A percentile compares a stretch with the other conserved stretches of the same genome.
Conservation (phyloP, 2,113 vertebrate genomes). For the Madoqua kirkii region DNA sequence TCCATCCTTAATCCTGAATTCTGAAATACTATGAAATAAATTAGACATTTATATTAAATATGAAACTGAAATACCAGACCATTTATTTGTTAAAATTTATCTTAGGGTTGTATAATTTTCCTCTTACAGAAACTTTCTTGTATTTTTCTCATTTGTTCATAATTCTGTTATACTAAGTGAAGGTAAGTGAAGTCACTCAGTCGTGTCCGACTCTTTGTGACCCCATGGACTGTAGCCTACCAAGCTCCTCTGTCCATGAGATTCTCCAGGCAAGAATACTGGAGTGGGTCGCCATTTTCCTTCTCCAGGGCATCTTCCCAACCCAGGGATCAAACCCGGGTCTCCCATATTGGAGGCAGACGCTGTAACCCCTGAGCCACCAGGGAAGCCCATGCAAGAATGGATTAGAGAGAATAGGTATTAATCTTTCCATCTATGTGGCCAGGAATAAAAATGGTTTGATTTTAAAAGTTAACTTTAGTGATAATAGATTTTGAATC, state of each 20-base stretch:
- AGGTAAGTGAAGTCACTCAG: too few relatives aligned
- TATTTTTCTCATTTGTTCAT: background rate
- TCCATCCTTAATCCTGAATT: background rate
- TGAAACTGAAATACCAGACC: background rate
- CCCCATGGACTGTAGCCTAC: too few relatives aligned
- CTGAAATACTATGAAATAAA: slow-evolving; percentile 10
- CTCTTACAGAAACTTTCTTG: background rate
- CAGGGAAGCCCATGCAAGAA: background rate
- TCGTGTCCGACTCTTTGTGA: too few relatives aligned
- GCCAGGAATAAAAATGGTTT: background rate
- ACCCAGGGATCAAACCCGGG: too few relatives aligned
- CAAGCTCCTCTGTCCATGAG: too few relatives aligned
- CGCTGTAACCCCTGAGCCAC: too few relatives aligned
- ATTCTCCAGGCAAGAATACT: too few relatives aligned
- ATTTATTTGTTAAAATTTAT: background rate
- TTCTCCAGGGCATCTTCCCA: too few relatives aligned
- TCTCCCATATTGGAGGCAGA: too few relatives aligned
- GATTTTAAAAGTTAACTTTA: background rate
- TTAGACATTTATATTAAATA: background rate
- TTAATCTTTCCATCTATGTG: background rate
- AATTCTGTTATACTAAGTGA: background rate
- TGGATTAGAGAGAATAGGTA: background rate
- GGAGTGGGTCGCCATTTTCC: too few relatives aligned
- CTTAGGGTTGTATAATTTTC: background rate
- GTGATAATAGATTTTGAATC: background rate